A percentile compares a stretch with the other conserved stretches of the same genome.
phyloP scores from a whole-genome alignment of 2,888 invertebrate species.

The Tipula lateralis region DNA sequence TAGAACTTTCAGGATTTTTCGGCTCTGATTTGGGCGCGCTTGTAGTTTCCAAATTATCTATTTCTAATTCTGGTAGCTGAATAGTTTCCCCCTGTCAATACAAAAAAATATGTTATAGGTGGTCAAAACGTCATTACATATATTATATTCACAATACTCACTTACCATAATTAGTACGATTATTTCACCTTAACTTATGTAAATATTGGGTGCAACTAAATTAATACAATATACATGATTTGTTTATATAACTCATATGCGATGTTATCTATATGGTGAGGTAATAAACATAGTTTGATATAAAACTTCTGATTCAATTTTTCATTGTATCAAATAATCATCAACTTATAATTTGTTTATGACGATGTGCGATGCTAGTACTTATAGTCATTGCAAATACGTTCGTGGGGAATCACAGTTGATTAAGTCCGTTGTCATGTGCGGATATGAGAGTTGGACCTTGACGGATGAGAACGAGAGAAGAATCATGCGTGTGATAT shows the following conservation, averaged over 20 bases:
- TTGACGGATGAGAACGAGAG: no score
- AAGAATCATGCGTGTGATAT: no score
- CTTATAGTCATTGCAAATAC: no score
- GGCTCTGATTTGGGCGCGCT: background rate
- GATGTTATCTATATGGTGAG: background rate
- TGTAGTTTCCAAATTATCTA: background rate
- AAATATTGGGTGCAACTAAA: background rate
- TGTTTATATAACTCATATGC: no score
- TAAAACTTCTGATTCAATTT: background rate
- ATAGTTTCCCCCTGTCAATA: background rate
- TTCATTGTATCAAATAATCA: background rate
- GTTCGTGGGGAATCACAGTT: no score
- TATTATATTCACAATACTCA: background rate
- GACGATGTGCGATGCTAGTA: no score
- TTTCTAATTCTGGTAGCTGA: background rate
- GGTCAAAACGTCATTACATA: background rate
- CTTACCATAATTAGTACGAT: background rate
- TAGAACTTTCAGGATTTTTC: background rate
- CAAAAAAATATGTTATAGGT: background rate
- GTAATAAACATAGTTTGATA: background rate
- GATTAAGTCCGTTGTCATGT: no score
- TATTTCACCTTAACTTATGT: background rate
- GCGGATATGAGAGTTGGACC: no score
- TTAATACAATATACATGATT: background rate
- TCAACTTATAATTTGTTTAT: no score